Percentiles rank a stretch among this genome's conserved stretches.
phyloP scores from a whole-genome alignment of 2,888 invertebrate species.

The Craniophora ligustri region DNA sequence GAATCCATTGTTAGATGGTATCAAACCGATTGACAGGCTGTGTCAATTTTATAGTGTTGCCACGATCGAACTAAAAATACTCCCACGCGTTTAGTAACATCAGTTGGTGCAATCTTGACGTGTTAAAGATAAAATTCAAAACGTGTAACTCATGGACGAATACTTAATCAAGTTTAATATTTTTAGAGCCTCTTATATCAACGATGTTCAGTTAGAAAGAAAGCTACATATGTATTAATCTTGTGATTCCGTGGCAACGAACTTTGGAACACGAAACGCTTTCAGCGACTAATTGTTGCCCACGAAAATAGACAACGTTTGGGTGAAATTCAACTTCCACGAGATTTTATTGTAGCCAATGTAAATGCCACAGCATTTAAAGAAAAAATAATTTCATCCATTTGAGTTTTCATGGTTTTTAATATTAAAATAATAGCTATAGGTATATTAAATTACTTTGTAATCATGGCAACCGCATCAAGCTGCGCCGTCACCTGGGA shows the following conservation, averaged over 20 bases:
- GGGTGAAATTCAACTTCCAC: slow-evolving; percentile 14
- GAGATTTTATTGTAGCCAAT: slow-evolving; percentile 18
- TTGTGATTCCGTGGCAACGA: slow-evolving; percentile 46
- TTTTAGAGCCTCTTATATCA: slow-evolving; percentile 40
- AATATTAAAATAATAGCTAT: slow-evolving; percentile 15
- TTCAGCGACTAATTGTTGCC: slow-evolving; percentile 32
- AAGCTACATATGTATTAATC: slow-evolving; percentile 44
- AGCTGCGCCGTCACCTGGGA: slow-evolving; percentile 59
- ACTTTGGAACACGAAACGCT: slow-evolving; percentile 38
- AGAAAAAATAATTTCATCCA: not conserved
- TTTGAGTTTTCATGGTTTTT: slow-evolving; percentile 8
- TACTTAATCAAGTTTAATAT: slow-evolving; percentile 49
- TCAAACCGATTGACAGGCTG: slow-evolving; percentile 46
- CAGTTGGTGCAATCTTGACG: slow-evolving; percentile 33
- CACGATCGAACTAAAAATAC: slow-evolving; percentile 41
- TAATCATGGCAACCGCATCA: slow-evolving; percentile 50
- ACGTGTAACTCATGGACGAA: slow-evolving; percentile 29
- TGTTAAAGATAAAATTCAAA: slow-evolving; percentile 45
- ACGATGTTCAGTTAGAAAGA: slow-evolving; percentile 37
- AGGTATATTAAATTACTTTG: not conserved
- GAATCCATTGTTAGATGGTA: slow-evolving; percentile 54
- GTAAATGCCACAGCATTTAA: slow-evolving; percentile 4
- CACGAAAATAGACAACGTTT: slow-evolving; percentile 34
- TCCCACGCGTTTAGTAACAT: slow-evolving; percentile 45
- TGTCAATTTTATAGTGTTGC: slow-evolving; percentile 40